Evolutionary conservation across 2,888 invertebrate genomes (phyloP).

Genomic region (Agrotis puta): DNA sequence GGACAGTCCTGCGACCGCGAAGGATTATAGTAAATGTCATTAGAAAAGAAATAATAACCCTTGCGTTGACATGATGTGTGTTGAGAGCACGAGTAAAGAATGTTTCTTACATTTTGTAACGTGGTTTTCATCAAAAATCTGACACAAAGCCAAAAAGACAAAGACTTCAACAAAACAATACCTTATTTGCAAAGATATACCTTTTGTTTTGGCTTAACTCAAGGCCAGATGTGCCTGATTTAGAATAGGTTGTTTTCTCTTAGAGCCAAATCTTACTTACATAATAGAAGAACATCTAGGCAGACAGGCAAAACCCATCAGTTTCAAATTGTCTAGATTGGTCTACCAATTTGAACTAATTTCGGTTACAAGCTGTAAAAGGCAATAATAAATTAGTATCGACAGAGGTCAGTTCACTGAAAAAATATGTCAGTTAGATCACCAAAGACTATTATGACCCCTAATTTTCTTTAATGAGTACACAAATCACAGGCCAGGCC

Average conservation of each 20-base stretch:
- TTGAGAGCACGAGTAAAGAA: no score
- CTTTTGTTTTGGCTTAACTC: slow-evolving; percentile 3
- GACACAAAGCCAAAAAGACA: neutral
- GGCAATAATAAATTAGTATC: neutral
- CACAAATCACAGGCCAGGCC: no score
- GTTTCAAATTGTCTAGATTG: slow-evolving; percentile 29
- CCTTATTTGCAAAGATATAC: neutral
- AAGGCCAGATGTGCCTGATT: neutral
- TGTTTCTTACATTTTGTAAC: neutral
- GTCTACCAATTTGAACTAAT: slow-evolving; percentile 13
- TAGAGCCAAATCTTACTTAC: neutral
- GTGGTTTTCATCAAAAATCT: neutral
- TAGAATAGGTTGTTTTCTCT: slow-evolving; percentile 14
- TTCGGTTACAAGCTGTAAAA: slow-evolving; percentile 22
- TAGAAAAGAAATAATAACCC: no score
- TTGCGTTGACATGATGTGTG: no score
- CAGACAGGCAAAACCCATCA: slow-evolving; percentile 39
- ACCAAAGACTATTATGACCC: no score
- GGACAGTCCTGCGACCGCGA: no score
- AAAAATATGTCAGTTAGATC: no score
- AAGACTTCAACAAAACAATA: neutral
- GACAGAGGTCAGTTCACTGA: no score
- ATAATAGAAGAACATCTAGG: slow-evolving; percentile 39
- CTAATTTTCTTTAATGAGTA: no score
- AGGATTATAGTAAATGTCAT: no score